These are phyloP conservation scores for Chinchilla lanigera DNA, from an alignment of 2,113 vertebrate species.

Conservation along the genomic window DNA sequence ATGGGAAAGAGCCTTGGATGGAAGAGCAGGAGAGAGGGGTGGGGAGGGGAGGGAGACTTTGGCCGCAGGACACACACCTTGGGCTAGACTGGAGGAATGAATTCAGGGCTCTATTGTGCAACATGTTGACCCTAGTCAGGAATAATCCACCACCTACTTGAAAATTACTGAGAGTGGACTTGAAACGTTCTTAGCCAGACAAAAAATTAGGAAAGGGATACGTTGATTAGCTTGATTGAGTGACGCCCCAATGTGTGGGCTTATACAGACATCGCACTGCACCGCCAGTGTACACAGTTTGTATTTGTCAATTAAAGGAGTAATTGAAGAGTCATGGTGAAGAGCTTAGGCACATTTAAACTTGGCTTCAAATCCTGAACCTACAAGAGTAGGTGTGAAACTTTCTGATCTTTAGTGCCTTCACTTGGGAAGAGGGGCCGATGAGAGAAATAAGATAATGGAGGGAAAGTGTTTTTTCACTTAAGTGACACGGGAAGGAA, in stretches of 20 bases:
- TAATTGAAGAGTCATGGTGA: fast-evolving
- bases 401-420: background rate
- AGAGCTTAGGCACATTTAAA: background rate
- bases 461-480: too few relatives aligned
- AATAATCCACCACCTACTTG: fast-evolving
- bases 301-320: background rate
- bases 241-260: fast-evolving
- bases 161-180: too few relatives aligned
- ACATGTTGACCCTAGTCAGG: fast-evolving
- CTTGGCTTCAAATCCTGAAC: background rate
- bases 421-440: fast-evolving
- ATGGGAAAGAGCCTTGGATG: fast-evolving
- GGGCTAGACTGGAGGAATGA: fast-evolving
- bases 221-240: background rate
- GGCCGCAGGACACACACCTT: background rate
- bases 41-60: background rate
- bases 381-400: too few relatives aligned
- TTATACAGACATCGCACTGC: too few relatives aligned
- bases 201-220: fast-evolving
- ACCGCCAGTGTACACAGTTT: fast-evolving
- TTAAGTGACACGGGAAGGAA: fast-evolving
- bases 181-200: background rate
- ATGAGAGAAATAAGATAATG: background rate
- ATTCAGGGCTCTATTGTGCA: too few relatives aligned
- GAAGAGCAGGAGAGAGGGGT: fast-evolving